phyloP scores from a whole-genome alignment of 2,888 invertebrate genomes.

The Microdon myrmicae region DNA sequence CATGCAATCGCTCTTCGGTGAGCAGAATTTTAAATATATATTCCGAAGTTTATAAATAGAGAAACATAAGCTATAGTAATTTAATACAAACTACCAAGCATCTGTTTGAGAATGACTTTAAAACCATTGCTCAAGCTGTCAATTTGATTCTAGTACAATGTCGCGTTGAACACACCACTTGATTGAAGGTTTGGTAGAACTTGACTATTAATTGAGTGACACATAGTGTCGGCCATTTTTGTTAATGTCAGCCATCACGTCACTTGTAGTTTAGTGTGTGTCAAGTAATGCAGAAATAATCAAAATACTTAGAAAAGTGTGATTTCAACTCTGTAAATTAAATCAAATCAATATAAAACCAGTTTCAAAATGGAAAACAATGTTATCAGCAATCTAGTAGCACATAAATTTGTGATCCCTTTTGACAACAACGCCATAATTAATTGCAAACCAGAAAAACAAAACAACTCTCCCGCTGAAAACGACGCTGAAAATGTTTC shows the following conservation, averaged over 20 bases:
- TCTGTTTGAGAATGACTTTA: too few relatives aligned
- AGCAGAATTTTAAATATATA: too few relatives aligned
- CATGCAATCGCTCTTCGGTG: too few relatives aligned
- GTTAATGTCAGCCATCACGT: conserved; percentile 55
- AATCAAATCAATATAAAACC: conserved; percentile 32
- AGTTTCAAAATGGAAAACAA: conserved; percentile 46
- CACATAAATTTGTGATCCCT: conserved; percentile 23
- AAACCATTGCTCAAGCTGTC: too few relatives aligned
- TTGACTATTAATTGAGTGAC: too few relatives aligned
- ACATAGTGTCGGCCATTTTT: conserved; percentile 56
- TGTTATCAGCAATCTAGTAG: conserved; percentile 26
- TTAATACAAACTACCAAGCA: too few relatives aligned
- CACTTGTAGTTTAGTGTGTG: conserved; percentile 53
- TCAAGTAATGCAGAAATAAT: conserved; percentile 47
- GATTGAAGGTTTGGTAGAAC: too few relatives aligned
- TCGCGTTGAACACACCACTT: too few relatives aligned
- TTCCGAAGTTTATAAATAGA: too few relatives aligned
- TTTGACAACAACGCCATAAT: conserved; percentile 23
- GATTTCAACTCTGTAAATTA: conserved; percentile 36
- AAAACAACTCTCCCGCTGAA: conserved; percentile 52
- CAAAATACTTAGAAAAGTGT: conserved; percentile 49
- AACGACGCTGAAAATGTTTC: conserved; percentile 50
- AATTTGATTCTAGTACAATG: too few relatives aligned
- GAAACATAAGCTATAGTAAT: too few relatives aligned
- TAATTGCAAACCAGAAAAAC: conserved; percentile 24